Evolutionary conservation across 2,888 invertebrate species (phyloP).

Genomic region (Entomobrya multifasciata): DNA sequence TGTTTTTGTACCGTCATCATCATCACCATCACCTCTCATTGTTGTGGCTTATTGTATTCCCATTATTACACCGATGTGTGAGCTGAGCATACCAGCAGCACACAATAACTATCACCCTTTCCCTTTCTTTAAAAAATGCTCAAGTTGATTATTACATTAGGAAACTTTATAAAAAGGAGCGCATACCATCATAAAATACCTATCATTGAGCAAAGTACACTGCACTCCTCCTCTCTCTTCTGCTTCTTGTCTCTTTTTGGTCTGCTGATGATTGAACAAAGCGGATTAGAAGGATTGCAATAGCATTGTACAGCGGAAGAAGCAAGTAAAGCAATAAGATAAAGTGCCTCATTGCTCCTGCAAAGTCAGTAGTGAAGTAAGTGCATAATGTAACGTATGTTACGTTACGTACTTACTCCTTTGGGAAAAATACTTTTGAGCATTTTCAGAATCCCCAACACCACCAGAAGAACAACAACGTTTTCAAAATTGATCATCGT

Average conservation of each 20-base stretch:
- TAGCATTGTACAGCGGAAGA: constrained; percentile 13
- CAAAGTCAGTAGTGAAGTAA: neutral
- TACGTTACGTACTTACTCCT: constrained; percentile 45
- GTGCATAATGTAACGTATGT: no score
- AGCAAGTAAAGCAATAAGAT: constrained; percentile 10
- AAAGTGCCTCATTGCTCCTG: neutral
- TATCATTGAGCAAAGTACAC: constrained; percentile 10
- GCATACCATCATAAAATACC: neutral
- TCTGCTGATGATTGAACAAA: constrained; percentile 36
- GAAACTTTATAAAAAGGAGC: neutral
- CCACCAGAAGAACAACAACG: constrained; percentile 17
- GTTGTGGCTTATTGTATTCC: constrained; percentile 48
- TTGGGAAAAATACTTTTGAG: constrained; percentile 38
- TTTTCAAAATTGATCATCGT: constrained; percentile 52
- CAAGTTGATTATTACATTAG: constrained; percentile 9
- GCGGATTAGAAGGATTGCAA: constrained; percentile 33
- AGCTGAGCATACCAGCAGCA: neutral
- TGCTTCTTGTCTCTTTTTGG: neutral
- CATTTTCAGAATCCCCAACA: neutral
- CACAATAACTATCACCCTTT: neutral
- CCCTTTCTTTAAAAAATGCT: neutral
- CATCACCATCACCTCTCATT: constrained; percentile 18
- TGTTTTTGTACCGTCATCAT: constrained; percentile 4
- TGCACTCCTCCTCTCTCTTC: constrained; percentile 27
- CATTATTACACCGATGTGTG: constrained; percentile 22